A percentile compares a stretch with the other conserved stretches of the same genome.
These are phyloP conservation scores for Ypsolopha scabrella DNA, from an alignment of 2,888 invertebrate genomes.

Conservation along the genomic window DNA sequence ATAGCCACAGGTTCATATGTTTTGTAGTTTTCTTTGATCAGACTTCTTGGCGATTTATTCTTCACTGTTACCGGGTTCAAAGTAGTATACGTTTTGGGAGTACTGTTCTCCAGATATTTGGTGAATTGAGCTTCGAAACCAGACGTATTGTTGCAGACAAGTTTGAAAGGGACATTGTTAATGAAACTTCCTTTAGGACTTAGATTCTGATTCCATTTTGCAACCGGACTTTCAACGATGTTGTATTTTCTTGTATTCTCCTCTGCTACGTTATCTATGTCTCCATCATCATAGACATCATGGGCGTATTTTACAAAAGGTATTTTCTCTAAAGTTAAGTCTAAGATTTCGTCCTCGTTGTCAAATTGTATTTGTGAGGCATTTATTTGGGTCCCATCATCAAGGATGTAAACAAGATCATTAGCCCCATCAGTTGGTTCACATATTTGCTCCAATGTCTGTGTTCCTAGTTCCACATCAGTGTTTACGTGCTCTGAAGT, in stretches of 20 bases:
- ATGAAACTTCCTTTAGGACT: conserved; percentile 44
- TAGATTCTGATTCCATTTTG: conserved; percentile 26
- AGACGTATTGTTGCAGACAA: conserved; percentile 43
- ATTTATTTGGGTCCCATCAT: conserved; percentile 57
- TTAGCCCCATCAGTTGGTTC: conserved; percentile 18
- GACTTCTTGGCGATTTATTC: conserved; percentile 42
- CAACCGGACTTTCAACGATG: conserved; percentile 46
- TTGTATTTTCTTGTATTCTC: conserved; percentile 28
- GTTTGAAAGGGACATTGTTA: conserved; percentile 49
- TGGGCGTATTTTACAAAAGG: conserved; percentile 48
- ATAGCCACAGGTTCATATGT: conserved; percentile 15
- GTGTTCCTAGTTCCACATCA: conserved; percentile 15
- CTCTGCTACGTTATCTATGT: conserved; percentile 15
- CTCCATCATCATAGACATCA: conserved; percentile 21
- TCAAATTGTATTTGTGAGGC: conserved; percentile 63
- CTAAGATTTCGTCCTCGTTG: conserved; percentile 49
- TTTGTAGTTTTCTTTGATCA: conserved; percentile 30
- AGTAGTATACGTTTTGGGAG: conserved; percentile 35
- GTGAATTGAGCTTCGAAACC: conserved; percentile 53
- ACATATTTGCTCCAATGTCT: conserved; percentile 27
- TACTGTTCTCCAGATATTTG: conserved; percentile 41
- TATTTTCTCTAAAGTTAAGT: conserved; percentile 46
- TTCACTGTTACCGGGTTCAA: conserved; percentile 29
- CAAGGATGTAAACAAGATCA: conserved; percentile 46
- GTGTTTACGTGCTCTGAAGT: conserved; percentile 32